Evolutionary conservation across 2,888 invertebrate species (phyloP).

Genomic region (Acanthopleura granulata): DNA sequence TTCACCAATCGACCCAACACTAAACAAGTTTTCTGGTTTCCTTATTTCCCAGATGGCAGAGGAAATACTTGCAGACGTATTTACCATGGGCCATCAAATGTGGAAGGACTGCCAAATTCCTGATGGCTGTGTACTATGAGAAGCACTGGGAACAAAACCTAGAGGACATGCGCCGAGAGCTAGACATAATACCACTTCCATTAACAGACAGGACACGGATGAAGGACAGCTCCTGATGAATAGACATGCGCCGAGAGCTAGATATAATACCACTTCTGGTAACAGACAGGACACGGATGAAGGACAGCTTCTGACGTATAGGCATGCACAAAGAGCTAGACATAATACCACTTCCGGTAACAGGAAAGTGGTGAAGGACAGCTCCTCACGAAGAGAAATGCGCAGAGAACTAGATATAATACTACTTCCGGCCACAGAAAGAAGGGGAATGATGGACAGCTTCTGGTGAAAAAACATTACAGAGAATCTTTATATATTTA

Average conservation of each 20-base stretch:
- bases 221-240: neutral
- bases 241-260: too few species aligned
- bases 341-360: conserved; percentile 72
- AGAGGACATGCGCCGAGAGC: conserved; percentile 82
- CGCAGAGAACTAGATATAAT: too few species aligned
- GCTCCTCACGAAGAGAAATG: too few species aligned
- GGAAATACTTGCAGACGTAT: conserved; percentile 79
- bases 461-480: too few species aligned
- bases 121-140: conserved; percentile 92
- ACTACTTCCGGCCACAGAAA: too few species aligned
- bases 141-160: conserved; percentile 92
- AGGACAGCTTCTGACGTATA: too few species aligned
- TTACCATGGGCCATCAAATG: conserved; percentile 64
- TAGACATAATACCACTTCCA: conserved; percentile 76
- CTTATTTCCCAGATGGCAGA: conserved; percentile 76
- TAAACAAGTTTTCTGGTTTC: neutral
- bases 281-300: too few species aligned
- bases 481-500: too few species aligned
- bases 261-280: too few species aligned
- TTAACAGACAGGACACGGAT: neutral
- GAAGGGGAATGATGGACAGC: too few species aligned
- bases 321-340: conserved; percentile 76
- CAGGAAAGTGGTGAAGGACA: too few species aligned
- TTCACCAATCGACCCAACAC: too few species aligned
- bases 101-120: conserved; percentile 76